These are phyloP conservation scores for Phycodurus eques DNA, from an alignment of 2,113 vertebrate genomes.

Conservation along the genomic window DNA sequence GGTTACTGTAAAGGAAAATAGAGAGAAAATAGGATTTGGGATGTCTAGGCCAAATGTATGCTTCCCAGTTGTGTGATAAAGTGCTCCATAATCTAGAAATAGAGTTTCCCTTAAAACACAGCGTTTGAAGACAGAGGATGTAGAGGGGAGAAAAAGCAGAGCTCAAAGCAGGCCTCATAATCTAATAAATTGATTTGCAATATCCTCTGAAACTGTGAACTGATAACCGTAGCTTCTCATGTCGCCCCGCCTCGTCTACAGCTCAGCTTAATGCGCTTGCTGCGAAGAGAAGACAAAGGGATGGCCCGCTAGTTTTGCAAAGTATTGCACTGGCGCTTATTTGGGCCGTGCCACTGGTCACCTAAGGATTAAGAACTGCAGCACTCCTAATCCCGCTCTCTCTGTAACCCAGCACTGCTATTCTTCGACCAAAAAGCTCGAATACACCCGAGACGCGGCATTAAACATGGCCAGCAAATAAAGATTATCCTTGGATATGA, in stretches of 20 bases:
- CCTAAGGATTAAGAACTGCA: slow-evolving; percentile 61
- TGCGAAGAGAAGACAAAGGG: slow-evolving; percentile 62
- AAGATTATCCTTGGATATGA: slow-evolving; percentile 77
- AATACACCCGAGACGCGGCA: slow-evolving; percentile 65
- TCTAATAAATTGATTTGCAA: slow-evolving; percentile 81
- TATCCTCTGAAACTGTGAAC: slow-evolving; percentile 78
- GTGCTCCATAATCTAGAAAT: slow-evolving; percentile 70
- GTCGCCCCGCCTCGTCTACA: slow-evolving; percentile 56
- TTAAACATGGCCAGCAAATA: slow-evolving; percentile 67
- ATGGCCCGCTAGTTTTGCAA: slow-evolving; percentile 49
- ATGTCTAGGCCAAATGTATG: slow-evolving; percentile 70
- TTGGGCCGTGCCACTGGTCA: slow-evolving; percentile 59
- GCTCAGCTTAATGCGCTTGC: slow-evolving; percentile 48
- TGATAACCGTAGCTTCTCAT: slow-evolving; percentile 67
- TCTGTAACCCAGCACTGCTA: slow-evolving; percentile 49
- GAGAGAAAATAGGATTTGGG: slow-evolving; percentile 73
- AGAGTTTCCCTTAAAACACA: slow-evolving; percentile 70
- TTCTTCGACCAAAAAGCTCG: slow-evolving; percentile 67
- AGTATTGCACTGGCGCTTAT: slow-evolving; percentile 61
- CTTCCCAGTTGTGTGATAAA: slow-evolving; percentile 69
- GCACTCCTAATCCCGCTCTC: slow-evolving; percentile 37
- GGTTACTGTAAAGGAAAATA: slow-evolving; percentile 45
- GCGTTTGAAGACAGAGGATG: slow-evolving; percentile 56
- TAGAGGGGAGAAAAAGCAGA: slow-evolving; percentile 48
- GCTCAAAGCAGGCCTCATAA: slow-evolving; percentile 73